Percentiles rank a stretch among this genome's conserved stretches.
These are phyloP conservation scores for Taphrorychus bicolor DNA, from an alignment of 2,888 invertebrate species.

Conservation along the genomic window DNA sequence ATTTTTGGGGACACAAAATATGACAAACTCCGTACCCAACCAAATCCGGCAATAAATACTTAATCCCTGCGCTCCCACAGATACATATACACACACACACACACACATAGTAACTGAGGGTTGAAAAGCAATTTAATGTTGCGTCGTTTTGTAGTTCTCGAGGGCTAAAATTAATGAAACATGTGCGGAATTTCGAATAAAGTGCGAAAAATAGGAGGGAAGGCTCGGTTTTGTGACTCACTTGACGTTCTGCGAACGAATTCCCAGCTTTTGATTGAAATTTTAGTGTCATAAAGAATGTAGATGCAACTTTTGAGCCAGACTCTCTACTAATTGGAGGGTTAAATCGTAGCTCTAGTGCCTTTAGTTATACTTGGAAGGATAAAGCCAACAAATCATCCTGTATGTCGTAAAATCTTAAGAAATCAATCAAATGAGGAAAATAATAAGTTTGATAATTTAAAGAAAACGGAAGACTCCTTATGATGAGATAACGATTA, in stretches of 20 bases:
- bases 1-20: slow-evolving; percentile 17
- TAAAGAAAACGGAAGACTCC: too few relatives aligned
- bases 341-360: too few relatives aligned
- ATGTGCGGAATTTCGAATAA: slow-evolving; percentile 40
- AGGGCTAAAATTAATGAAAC: slow-evolving; percentile 41
- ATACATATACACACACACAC: not conserved
- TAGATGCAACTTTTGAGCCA: too few relatives aligned
- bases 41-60: slow-evolving; percentile 38
- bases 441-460: too few relatives aligned
- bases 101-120: slow-evolving; percentile 23
- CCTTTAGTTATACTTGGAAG: too few relatives aligned
- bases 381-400: too few relatives aligned
- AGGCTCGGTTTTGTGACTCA: slow-evolving; percentile 25
- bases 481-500: too few relatives aligned
- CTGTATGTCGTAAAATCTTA: too few relatives aligned
- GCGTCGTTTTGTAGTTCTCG: slow-evolving; percentile 15
- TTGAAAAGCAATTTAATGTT: slow-evolving; percentile 41
- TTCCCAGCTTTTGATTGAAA: slow-evolving; percentile 28
- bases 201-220: slow-evolving; percentile 30
- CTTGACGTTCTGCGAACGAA: not conserved
- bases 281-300: slow-evolving; percentile 5
- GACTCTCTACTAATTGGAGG: too few relatives aligned
- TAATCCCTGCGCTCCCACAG: slow-evolving; percentile 38
- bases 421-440: too few relatives aligned
- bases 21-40: slow-evolving; percentile 31